A percentile compares a stretch with the other conserved stretches of the same genome.
Evolutionary conservation across 2,797 vertebrate species (phyloP).

Genomic region (Chromobotia macracanthus): DNA sequence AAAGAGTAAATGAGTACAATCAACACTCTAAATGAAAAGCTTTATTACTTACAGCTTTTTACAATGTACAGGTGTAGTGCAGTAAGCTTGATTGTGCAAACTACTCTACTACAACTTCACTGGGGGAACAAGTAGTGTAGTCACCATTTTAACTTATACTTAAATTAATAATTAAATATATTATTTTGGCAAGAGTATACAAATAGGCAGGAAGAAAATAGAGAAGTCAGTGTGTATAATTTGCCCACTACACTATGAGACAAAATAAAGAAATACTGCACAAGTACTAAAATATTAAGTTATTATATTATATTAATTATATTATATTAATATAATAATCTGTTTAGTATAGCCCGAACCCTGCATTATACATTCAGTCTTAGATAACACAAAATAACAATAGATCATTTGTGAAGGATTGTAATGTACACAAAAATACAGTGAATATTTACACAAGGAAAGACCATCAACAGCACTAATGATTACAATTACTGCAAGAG

Average conservation of each 20-base stretch:
- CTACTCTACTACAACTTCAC: slow-evolving; percentile 79
- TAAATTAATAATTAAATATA: slow-evolving; percentile 78
- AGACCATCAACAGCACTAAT: slow-evolving; percentile 42
- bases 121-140: slow-evolving; percentile 62
- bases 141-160: slow-evolving; percentile 73
- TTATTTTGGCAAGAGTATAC: slow-evolving; percentile 84
- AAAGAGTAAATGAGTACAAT: slow-evolving; percentile 23
- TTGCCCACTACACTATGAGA: slow-evolving; percentile 60
- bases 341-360: slow-evolving; percentile 70
- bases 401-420: slow-evolving; percentile 70
- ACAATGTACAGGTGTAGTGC: slow-evolving; percentile 81
- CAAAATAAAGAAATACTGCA: slow-evolving; percentile 75
- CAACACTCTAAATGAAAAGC: slow-evolving; percentile 72
- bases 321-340: too few species aligned
- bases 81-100: slow-evolving; percentile 80
- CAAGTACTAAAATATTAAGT: slow-evolving; percentile 77
- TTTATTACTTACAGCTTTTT: slow-evolving; percentile 87
- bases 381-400: slow-evolving; percentile 74
- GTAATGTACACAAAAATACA: slow-evolving; percentile 85
- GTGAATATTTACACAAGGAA: slow-evolving; percentile 65
- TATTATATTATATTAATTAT: too few species aligned
- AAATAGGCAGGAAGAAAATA: slow-evolving; percentile 76
- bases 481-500: slow-evolving; percentile 48
- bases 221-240: slow-evolving; percentile 64
- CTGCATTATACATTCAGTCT: slow-evolving; percentile 80